Percentiles rank a stretch among this genome's conserved stretches.
Evolutionary conservation across 2,113 vertebrate species (phyloP).

Genomic region (Pseudorasbora parva): DNA sequence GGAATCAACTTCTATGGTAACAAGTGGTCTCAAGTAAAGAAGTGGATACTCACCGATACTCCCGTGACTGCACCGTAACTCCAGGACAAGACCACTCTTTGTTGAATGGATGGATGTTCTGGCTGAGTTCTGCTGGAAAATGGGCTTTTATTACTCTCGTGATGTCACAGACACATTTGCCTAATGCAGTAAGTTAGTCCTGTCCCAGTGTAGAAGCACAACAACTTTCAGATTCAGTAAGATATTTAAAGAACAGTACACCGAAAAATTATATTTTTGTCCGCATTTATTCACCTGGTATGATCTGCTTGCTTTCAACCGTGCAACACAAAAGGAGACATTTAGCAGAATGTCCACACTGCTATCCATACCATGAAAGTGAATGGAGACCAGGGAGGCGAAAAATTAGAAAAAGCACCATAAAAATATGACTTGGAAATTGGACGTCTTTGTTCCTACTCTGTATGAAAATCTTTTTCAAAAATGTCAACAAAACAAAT

Average conservation of each 20-base stretch:
- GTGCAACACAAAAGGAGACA: background rate
- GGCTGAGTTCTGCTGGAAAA: conserved; percentile 36
- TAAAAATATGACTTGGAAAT: background rate
- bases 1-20: background rate
- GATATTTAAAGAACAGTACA: background rate
- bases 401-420: background rate
- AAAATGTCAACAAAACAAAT: too few species aligned
- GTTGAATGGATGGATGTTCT: conserved; percentile 66
- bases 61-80: conserved; percentile 53
- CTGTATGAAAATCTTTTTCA: too few species aligned
- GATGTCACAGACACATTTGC: conserved; percentile 79
- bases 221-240: conserved; percentile 31
- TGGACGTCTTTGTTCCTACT: background rate
- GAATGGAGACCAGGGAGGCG: background rate
- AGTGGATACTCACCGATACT: conserved; percentile 69
- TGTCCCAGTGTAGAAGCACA: conserved; percentile 36
- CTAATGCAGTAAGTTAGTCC: conserved; percentile 68
- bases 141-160: conserved; percentile 74
- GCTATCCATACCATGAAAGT: background rate
- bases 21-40: conserved; percentile 33
- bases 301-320: background rate
- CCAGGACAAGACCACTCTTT: conserved; percentile 71
- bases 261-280: background rate
- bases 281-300: background rate
- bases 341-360: background rate